Evolutionary conservation across 2,888 invertebrate species (phyloP).

Genomic region (Pemphredon lugubris): DNA sequence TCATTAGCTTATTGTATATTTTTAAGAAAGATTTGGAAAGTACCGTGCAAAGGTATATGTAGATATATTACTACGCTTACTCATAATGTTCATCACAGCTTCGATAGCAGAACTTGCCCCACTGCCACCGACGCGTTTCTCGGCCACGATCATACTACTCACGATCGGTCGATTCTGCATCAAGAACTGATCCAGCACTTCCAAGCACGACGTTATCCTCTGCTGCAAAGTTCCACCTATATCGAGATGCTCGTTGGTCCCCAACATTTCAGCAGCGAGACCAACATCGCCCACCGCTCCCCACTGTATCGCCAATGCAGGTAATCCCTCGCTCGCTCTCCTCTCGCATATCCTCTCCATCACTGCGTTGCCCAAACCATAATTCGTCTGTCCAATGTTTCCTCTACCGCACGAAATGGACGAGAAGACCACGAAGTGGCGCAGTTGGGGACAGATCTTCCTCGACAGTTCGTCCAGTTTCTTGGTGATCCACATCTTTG

Average conservation of each 20-base stretch:
- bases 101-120: constrained; percentile 87
- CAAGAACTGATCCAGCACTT: constrained; percentile 88
- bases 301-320: constrained; percentile 85
- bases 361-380: constrained; percentile 84
- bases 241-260: constrained; percentile 81
- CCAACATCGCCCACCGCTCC: constrained; percentile 88
- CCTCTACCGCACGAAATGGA: constrained; percentile 86
- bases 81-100: constrained; percentile 85
- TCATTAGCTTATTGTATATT: no score
- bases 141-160: constrained; percentile 93
- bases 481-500: constrained; percentile 84
- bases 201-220: constrained; percentile 90
- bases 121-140: constrained; percentile 86
- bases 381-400: constrained; percentile 86
- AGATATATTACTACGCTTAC: constrained; percentile 68
- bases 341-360: constrained; percentile 86
- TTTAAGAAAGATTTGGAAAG: no score
- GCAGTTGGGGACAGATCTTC: constrained; percentile 80
- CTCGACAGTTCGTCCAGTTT: constrained; percentile 83
- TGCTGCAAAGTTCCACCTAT: constrained; percentile 93
- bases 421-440: constrained; percentile 85
- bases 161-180: constrained; percentile 86
- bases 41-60: no score
- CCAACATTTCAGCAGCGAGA: constrained; percentile 87
- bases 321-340: constrained; percentile 79